Evolutionary conservation across 2,888 invertebrate species (phyloP).

Genomic region (Agrochola lota): DNA sequence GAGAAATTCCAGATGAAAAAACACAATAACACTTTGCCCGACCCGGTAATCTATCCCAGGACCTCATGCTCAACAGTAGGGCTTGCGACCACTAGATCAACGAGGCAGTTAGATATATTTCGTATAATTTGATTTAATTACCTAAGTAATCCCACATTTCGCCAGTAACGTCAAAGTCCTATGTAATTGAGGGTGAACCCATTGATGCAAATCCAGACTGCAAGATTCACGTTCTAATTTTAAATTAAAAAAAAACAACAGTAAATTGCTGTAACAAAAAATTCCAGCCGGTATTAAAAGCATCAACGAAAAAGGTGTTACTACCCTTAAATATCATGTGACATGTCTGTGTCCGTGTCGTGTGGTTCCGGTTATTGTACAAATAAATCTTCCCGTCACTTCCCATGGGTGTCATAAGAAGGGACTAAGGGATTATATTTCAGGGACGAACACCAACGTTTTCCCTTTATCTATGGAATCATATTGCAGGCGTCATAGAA

Average conservation of each 20-base stretch:
- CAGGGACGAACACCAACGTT: neutral
- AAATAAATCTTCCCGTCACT: conserved; percentile 39
- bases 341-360: neutral
- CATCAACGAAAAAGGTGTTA: conserved; percentile 8
- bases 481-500: neutral
- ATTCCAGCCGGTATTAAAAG: neutral
- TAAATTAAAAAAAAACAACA: neutral
- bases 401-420: conserved; percentile 35
- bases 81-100: neutral
- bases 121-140: neutral
- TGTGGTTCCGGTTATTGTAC: conserved; percentile 31
- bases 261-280: neutral
- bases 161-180: neutral
- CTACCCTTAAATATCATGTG: conserved; percentile 17
- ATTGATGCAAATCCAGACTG: neutral
- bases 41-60: neutral
- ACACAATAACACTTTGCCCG: neutral
- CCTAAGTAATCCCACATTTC: neutral
- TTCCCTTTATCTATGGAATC: conserved; percentile 3
- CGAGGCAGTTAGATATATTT: neutral
- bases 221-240: neutral
- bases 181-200: neutral
- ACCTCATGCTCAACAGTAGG: neutral
- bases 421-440: conserved; percentile 38
- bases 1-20: neutral